phyloP scores from a whole-genome alignment of 2,797 vertebrate genomes.

The Bryconaethiops microstoma region DNA sequence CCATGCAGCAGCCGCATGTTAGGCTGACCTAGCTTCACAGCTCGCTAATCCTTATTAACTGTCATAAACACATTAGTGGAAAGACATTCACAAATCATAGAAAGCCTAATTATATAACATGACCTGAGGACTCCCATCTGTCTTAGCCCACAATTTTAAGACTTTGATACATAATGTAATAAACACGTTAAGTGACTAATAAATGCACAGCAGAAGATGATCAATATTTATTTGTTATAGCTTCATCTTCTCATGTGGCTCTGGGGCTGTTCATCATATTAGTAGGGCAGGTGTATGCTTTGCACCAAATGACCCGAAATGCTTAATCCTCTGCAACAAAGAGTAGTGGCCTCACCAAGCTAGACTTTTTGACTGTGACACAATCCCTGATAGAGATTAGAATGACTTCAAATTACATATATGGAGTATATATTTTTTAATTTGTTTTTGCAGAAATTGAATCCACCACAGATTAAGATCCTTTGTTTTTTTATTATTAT shows the following conservation, averaged over 20 bases:
- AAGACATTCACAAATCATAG: slow-evolving; percentile 46
- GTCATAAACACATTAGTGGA: slow-evolving; percentile 75
- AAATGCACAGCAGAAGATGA: slow-evolving; percentile 1
- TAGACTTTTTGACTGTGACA: not conserved
- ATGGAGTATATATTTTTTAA: not conserved
- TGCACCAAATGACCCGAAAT: not conserved
- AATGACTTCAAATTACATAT: not conserved
- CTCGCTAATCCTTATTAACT: slow-evolving; percentile 78
- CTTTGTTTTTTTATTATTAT: too few relatives aligned
- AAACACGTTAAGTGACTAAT: not conserved
- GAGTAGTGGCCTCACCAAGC: not conserved
- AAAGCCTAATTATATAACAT: slow-evolving; percentile 71
- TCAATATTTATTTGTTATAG: not conserved
- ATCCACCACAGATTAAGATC: too few relatives aligned
- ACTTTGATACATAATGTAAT: not conserved
- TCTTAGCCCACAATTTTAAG: not conserved
- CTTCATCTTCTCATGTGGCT: not conserved
- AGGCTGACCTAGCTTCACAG: slow-evolving; percentile 66
- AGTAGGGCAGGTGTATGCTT: not conserved
- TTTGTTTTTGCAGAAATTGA: not conserved
- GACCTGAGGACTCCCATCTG: not conserved
- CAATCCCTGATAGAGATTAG: not conserved
- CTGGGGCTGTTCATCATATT: not conserved
- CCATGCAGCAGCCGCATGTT: slow-evolving; percentile 29
- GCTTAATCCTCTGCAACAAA: not conserved